Evolutionary conservation across 1,140 invertebrate genomes (phyloP), one percentile per base, ranked within the genome.

Genomic region (Thaumatotibia leucotreta): DNA sequence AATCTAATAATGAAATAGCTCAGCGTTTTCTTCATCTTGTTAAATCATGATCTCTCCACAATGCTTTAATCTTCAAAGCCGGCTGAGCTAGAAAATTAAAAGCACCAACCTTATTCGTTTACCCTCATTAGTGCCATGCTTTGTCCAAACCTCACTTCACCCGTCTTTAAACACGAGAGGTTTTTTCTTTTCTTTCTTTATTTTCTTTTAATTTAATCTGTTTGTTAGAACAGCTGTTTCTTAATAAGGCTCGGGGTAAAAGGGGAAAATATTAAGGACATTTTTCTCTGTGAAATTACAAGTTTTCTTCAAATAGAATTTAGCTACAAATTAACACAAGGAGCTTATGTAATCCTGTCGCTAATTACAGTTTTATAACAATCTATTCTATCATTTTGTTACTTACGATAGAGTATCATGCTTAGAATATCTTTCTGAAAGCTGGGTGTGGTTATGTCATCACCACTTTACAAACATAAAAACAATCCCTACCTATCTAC

Each of bases 211-310:
- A 83, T 79, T 83, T 77, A 80, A 80, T 77, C 73, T 71, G 69
- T 75, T 79, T 76, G 74, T 75, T 74, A 69, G 64, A 68, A 72
- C 76, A 83, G 78, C 75, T 83, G 76, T 64, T 74, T 68, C 70
- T 73, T 77, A 77, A 76, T 75, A 77, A 73, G 70, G 70, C 67
- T 74, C 62, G 67, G 63, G 54, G 66, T 63, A 67, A 70, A 68
- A 66, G 66, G 61, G 65, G 66, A 70, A 66, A 62, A 65, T 65
- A 65, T 66, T 64, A 31, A 45, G 64, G 20, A 32, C 11, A 61
- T 35, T 50, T 33, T 62, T 61, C 35, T 24, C 33, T 27, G 23
- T 63, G 33, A 65, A 64, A 45, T 65, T 64, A 58, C 58, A 68
- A 39, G 45, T 49, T 69, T 69, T 50, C 35, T 64, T 65, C 6